Conservation (phyloP, 2,888 invertebrate genomes). For the Xanthorhoe designata region DNA sequence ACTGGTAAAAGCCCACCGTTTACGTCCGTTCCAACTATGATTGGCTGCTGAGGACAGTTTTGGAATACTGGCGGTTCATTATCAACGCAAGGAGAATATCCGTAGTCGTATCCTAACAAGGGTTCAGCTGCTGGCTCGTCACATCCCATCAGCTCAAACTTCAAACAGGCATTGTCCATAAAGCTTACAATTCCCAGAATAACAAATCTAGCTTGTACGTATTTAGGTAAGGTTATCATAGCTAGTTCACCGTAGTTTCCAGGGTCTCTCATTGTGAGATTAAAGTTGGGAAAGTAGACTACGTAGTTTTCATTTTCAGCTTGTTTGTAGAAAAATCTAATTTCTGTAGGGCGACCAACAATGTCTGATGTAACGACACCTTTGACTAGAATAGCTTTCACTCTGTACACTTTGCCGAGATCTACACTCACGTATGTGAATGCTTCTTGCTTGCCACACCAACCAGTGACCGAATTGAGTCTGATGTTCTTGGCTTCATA, state of each 20-base stretch:
- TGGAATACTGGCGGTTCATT: constrained; percentile 98
- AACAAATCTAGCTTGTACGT: constrained; percentile 96
- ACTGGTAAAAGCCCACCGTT: constrained; percentile 96
- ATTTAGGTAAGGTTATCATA: constrained; percentile 97
- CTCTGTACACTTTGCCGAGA: constrained; percentile 95
- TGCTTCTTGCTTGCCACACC: constrained; percentile 98
- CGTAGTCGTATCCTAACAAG: constrained; percentile 96
- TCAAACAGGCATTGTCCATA: constrained; percentile 98
- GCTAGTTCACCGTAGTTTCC: constrained; percentile 98
- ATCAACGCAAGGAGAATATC: constrained; percentile 96
- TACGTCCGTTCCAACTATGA: constrained; percentile 94
- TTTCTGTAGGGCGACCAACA: constrained; percentile 97
- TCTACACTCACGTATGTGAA: constrained; percentile 98
- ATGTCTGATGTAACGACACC: constrained; percentile 98
- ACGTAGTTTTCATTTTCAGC: constrained; percentile 97
- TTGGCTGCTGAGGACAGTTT: constrained; percentile 97
- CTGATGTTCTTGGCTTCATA: constrained; percentile 96
- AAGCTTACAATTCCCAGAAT: constrained; percentile 98
- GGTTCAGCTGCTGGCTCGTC: constrained; percentile 94
- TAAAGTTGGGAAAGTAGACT: constrained; percentile 98
- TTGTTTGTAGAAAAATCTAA: constrained; percentile 98
- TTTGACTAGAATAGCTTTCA: constrained; percentile 96
- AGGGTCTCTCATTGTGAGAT: constrained; percentile 97
- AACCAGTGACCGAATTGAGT: constrained; percentile 96
- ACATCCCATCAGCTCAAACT: constrained; percentile 98